Percentiles rank a stretch among this genome's conserved stretches.
Conservation (phyloP, 2,797 vertebrate genomes). For the Sebastes minor region DNA sequence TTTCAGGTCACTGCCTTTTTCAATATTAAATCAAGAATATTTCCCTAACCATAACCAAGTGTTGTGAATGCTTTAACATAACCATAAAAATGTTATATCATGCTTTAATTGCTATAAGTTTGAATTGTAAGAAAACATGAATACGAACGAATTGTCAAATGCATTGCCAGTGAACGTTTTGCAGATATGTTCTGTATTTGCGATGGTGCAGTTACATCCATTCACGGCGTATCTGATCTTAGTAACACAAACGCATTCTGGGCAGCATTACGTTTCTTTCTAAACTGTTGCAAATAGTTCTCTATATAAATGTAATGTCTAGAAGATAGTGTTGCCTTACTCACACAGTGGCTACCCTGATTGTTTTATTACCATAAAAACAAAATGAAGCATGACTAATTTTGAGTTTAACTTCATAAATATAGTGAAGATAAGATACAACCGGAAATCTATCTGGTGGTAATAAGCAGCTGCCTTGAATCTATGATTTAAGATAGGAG, state of each 20-base stretch:
- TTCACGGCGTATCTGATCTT: no score
- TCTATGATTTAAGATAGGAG: background rate
- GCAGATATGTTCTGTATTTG: background rate
- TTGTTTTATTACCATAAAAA: background rate
- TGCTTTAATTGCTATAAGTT: background rate
- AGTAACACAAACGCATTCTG: no score
- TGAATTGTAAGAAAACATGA: background rate
- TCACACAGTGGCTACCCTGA: background rate
- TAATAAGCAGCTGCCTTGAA: background rate
- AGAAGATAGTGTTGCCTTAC: accelerated
- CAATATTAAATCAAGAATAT: background rate
- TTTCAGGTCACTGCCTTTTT: background rate
- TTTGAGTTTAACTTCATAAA: background rate
- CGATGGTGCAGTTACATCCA: background rate
- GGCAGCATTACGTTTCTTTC: background rate
- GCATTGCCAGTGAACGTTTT: background rate
- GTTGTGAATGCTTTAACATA: background rate
- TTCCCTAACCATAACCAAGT: background rate
- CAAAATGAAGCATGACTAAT: background rate
- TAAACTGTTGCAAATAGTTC: background rate
- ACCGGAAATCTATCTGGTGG: background rate
- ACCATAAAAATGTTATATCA: background rate
- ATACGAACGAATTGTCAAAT: background rate
- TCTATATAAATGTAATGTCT: background rate
- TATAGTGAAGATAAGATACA: background rate